Evolutionary conservation across 2,888 invertebrate species (phyloP).

Genomic region (Eudasyphora cyanicolor): DNA sequence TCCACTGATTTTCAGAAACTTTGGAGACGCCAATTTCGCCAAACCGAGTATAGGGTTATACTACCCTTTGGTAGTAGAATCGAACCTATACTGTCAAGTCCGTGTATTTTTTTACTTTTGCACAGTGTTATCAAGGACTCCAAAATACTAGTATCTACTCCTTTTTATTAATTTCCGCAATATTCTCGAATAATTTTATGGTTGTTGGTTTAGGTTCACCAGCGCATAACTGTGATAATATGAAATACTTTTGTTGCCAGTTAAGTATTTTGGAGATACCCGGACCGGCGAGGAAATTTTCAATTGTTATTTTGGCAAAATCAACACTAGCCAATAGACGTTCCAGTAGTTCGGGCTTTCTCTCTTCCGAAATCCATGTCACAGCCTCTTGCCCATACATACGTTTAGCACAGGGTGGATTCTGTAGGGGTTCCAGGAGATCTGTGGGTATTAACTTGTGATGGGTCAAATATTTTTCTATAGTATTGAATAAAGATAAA

Average conservation of each 20-base stretch:
- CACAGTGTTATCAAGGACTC: too few species aligned
- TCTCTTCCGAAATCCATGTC: neutral
- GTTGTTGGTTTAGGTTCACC: neutral
- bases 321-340: neutral
- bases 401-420: too few species aligned
- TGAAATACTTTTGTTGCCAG: conserved; percentile 16
- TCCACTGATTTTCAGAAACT: too few species aligned
- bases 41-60: too few species aligned
- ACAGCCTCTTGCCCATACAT: neutral
- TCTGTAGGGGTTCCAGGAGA: neutral
- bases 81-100: too few species aligned
- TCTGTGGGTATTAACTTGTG: neutral
- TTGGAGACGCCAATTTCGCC: too few species aligned
- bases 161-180: neutral
- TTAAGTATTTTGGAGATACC: conserved; percentile 7
- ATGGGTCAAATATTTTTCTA: conserved; percentile 5
- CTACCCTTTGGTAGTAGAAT: too few species aligned
- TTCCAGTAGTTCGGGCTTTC: neutral
- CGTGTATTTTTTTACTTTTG: too few species aligned
- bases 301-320: neutral
- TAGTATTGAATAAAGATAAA: neutral
- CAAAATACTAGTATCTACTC: too few species aligned
- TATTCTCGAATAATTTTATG: neutral
- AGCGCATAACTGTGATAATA: conserved; percentile 8
- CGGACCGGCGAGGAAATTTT: neutral